Evolutionary conservation across 2,797 vertebrate species (phyloP).

Genomic region (Gorsachius magnificus): DNA sequence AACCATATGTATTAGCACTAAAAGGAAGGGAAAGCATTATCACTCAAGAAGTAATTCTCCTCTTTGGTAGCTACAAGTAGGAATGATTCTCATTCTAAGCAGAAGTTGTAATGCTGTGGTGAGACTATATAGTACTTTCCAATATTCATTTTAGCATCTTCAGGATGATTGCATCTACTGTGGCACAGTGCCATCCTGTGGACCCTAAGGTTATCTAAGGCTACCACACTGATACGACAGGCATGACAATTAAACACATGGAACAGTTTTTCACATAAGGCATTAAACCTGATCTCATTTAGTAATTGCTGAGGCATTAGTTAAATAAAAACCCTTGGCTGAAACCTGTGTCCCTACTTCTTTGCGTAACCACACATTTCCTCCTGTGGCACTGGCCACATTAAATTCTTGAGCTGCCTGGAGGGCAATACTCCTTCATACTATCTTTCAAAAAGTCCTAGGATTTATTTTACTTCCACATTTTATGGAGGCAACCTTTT

Average conservation of each 20-base stretch:
- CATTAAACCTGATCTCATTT: not conserved
- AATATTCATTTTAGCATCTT: not conserved
- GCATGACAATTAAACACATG: not conserved
- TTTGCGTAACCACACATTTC: not conserved
- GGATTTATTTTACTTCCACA: not conserved
- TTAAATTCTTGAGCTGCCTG: not conserved
- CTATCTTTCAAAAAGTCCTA: not conserved
- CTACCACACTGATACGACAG: rapidly evolving
- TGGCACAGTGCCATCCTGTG: constrained; percentile 30
- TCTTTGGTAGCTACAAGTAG: not conserved
- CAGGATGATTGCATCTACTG: not conserved
- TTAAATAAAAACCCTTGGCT: not conserved
- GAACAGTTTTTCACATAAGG: not conserved
- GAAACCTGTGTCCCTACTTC: not conserved
- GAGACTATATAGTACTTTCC: not conserved
- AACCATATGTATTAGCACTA: not conserved
- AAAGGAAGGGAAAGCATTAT: not conserved
- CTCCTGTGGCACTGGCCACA: not conserved
- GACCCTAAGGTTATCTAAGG: not conserved
- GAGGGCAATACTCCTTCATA: not conserved
- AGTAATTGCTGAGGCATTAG: not conserved
- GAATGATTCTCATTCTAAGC: not conserved
- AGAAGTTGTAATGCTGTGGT: not conserved
- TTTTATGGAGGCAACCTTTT: not conserved
- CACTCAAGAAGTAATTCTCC: not conserved